These are phyloP conservation scores for Catonia carolina DNA, from an alignment of 2,888 invertebrate genomes.

Conservation along the genomic window DNA sequence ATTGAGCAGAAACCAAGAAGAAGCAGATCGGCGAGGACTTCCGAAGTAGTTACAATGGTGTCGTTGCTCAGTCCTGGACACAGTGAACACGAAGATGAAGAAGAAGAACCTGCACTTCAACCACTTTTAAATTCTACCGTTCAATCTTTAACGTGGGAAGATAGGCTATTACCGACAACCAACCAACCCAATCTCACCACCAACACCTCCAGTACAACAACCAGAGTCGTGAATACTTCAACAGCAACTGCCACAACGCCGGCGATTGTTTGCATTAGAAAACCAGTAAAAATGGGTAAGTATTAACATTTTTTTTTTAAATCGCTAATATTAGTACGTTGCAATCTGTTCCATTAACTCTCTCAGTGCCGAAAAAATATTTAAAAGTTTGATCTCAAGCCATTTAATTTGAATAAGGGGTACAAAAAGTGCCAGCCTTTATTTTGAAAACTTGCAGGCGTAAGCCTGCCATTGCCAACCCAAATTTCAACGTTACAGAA, in stretches of 20 bases:
- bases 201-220: background rate
- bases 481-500: too few species aligned
- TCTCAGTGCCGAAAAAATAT: too few species aligned
- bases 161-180: conserved; percentile 9
- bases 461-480: too few species aligned
- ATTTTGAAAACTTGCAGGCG: too few species aligned
- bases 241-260: background rate
- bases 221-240: background rate
- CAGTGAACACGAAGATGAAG: conserved; percentile 54
- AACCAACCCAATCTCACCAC: conserved; percentile 3
- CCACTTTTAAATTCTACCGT: background rate
- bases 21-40: conserved; percentile 37
- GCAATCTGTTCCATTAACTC: too few species aligned
- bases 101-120: conserved; percentile 10
- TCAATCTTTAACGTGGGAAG: conserved; percentile 6
- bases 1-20: conserved; percentile 24
- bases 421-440: too few species aligned
- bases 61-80: conserved; percentile 59
- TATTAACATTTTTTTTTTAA: too few species aligned
- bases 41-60: conserved; percentile 57
- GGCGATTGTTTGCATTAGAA: background rate
- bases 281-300: conserved; percentile 2
- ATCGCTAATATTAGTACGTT: too few species aligned
- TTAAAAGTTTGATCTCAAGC: too few species aligned
- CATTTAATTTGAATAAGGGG: too few species aligned